These are phyloP conservation scores for Pangasius mekongensis DNA, from an alignment of 2,797 vertebrate genomes.

Conservation along the genomic window DNA sequence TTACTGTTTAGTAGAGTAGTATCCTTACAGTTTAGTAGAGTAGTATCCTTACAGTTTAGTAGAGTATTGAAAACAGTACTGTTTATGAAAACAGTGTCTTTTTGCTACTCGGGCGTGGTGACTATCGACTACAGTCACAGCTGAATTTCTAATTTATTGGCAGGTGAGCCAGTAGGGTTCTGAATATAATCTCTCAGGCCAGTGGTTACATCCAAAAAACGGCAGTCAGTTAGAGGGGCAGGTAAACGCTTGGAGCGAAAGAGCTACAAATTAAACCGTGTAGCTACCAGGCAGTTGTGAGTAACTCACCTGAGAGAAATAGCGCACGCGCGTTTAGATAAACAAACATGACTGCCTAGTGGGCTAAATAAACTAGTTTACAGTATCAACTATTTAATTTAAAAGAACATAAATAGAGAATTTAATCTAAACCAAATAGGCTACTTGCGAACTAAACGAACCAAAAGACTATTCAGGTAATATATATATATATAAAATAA, in stretches of 20 bases:
- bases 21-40: neutral
- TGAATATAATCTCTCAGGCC: neutral
- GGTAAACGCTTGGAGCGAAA: neutral
- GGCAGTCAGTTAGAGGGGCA: neutral
- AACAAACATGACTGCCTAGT: neutral
- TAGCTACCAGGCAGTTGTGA: neutral
- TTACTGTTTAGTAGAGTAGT: neutral
- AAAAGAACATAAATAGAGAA: neutral
- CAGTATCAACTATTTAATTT: neutral
- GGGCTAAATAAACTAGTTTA: neutral
- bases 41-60: neutral
- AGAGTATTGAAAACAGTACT: neutral
- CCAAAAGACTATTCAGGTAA: neutral
- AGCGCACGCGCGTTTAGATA: neutral
- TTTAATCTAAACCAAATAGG: neutral
- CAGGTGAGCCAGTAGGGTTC: neutral
- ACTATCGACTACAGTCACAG: neutral
- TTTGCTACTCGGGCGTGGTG: neutral
- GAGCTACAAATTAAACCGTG: neutral
- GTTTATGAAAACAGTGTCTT: neutral
- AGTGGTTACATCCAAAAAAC: neutral
- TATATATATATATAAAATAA: neutral
- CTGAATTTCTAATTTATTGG: neutral
- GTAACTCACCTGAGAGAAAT: conserved; percentile 2
- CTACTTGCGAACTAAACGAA: neutral